Evolutionary conservation across 2,797 vertebrate genomes (phyloP), one percentile per base, ranked within the genome.

Genomic region (Tokudaia tokunoshimensis): DNA sequence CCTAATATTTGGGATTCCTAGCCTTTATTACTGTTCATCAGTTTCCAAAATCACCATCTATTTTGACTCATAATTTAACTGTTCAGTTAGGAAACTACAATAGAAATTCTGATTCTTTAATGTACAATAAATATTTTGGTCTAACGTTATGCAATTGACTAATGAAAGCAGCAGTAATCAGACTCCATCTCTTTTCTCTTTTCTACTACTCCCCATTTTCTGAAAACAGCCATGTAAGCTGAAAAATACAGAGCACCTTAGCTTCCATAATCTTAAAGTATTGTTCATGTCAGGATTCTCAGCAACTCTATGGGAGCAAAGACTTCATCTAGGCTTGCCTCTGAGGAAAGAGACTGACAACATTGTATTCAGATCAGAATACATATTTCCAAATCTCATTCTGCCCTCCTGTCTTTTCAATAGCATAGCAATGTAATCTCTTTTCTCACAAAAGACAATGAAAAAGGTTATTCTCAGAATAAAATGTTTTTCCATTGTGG

Each of bases 181-280:
- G 31, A 87, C 89, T 85, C 75, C 47, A 10, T 4, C 89, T 22
- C 34, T 19, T 78, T 74, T 89, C 37, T 63, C 63, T 78, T 85
- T 1, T 11, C 34, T 41, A 34, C 37, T n/a, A 29, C 67, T 72
- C 72, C 52, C 47, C 8, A 8, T 26, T 74, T 70, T 29, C 52
- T 79, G 3, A 82, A 87, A 91, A 87, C 37, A 26, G 59, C 17
- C 70, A 76, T 6, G 12, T 44, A 79, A 79, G 15, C n/a, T 20
- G 67, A 26, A 81, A 85, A 41, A 52, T n/a, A 70, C 17, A 61
- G 65, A 78, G 19, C 67, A 15, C 20, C 31, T 37, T 41, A 17
- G n/a, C 65, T 88, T 94, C 41, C 47, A 37, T 63, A 92, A 85
- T 85, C 72, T 80, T 91, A 47, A 91, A 83, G 22, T 9, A 74